Conservation (phyloP, 2,888 invertebrate genomes). For the Heterodera filipjevi region DNA sequence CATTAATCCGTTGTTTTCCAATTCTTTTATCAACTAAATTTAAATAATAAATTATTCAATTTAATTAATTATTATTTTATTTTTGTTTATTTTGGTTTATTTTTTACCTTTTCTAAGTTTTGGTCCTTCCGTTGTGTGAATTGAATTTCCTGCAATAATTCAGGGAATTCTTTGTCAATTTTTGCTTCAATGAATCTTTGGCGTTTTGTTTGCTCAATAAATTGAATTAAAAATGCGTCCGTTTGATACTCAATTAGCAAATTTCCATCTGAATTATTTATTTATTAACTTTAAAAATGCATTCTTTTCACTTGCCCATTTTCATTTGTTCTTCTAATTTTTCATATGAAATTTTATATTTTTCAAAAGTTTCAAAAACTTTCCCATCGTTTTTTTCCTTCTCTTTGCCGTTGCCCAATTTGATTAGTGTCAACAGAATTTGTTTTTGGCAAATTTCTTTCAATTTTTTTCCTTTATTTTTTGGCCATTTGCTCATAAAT, state of each 20-base stretch:
- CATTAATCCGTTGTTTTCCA: neutral
- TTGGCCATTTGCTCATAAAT: neutral
- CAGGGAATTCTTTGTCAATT: constrained; percentile 1
- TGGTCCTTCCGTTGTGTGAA: neutral
- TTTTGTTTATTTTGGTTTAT: too few relatives aligned
- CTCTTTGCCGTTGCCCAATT: constrained; percentile 2
- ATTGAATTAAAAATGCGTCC: neutral
- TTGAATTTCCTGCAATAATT: constrained; percentile 6
- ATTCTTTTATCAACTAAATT: neutral
- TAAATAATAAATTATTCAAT: neutral
- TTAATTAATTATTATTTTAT: neutral
- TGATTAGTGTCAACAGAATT: neutral
- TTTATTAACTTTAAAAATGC: neutral
- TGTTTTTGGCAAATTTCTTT: neutral
- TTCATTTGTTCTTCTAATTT: neutral
- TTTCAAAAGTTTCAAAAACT: neutral
- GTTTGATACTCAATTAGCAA: neutral
- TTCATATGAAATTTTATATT: neutral
- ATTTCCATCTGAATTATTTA: neutral
- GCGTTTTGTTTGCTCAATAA: neutral
- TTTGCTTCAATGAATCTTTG: neutral
- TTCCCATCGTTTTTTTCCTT: neutral
- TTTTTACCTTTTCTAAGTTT: neutral
- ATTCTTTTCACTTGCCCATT: neutral
- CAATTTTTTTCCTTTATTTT: neutral